phyloP scores from a whole-genome alignment of 1,140 invertebrate species.

The Drosophila pseudoananassae region DNA sequence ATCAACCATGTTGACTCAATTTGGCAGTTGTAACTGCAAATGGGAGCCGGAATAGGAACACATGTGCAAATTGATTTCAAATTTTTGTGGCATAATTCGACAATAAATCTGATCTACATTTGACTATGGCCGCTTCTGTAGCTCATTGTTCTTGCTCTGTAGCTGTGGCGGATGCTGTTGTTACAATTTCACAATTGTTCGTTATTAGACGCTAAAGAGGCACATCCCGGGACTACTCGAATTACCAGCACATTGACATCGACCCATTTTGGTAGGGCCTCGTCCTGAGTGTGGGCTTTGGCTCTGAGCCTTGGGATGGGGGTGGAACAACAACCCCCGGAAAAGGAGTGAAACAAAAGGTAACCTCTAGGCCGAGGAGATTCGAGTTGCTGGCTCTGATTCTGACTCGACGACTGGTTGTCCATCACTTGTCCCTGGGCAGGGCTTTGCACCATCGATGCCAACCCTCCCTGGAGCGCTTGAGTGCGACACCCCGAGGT shows the following conservation, averaged over 20 bases:
- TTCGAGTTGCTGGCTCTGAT: constrained; percentile 38
- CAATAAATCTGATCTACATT: constrained; percentile 74
- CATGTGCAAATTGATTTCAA: constrained; percentile 78
- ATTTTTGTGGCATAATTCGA: constrained; percentile 67
- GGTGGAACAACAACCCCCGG: constrained; percentile 28
- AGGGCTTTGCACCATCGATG: background rate
- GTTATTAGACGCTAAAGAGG: constrained; percentile 33
- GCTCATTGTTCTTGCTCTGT: constrained; percentile 42
- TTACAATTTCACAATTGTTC: constrained; percentile 50
- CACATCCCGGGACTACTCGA: constrained; percentile 49
- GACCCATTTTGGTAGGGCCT: constrained; percentile 39
- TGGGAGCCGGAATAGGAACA: constrained; percentile 29
- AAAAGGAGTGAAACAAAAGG: constrained; percentile 22
- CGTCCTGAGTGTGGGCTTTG: constrained; percentile 4
- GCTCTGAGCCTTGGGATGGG: background rate
- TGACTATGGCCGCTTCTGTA: constrained; percentile 23
- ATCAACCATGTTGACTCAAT: background rate
- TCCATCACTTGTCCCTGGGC: constrained; percentile 27
- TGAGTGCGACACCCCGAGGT: constrained; percentile 79
- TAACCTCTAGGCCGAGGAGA: constrained; percentile 45
- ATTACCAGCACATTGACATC: constrained; percentile 66
- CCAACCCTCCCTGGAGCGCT: constrained; percentile 32
- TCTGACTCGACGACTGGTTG: constrained; percentile 32
- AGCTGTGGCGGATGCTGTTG: constrained; percentile 16
- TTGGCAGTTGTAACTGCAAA: background rate